Base-by-base conservation (phyloP, 2,113 vertebrate genomes). In the Pampusana beccarii region DNA sequence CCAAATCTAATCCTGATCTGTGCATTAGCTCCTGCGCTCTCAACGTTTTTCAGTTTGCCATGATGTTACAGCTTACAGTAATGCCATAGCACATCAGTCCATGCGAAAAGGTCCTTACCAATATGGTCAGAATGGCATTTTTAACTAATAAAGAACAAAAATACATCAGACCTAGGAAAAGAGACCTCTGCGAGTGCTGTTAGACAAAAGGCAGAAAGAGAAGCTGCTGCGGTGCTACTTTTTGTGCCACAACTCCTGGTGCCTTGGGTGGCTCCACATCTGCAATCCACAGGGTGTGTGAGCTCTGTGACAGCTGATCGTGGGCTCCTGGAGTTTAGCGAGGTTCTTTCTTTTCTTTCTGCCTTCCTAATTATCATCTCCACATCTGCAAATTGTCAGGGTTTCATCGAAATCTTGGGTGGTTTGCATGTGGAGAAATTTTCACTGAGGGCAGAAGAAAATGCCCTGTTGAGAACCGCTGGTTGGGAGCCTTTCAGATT, bases 371-470 rank as follows among this genome's bases (percentile, higher is more conserved):
- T 89, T 60, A 78, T 13, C 31, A 67, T 74, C 69, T 75, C 77
- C 66, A 51, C 62, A 69, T 75, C 90, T 96, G 87, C 31, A 91
- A 77, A 93, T 75, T 81, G 38, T 79, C 82, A 91, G 46, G 57
- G 85, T 95, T 75, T 44, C 72, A 70, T 91, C 91, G 89, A 31
- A 84, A 95, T 65, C 65, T 62, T 69, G 33, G 28, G 5, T 18
- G 34, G 18, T 23, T 84, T 64, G 12, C 24, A 4, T 2, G 5
- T 3, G 5, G 33, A 79, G 53, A 82, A 70, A 94, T 80, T 91
- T 85, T 58, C 42, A 53, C 11, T 80, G 51, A 28, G 0, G 31
- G 65, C 75, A 80, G 8, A 50, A n/a, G 44, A 38, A 48, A 46
- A 77, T 0, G 4, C 85, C 33, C 40, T 54, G 2, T 31, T 42